phyloP scores from a whole-genome alignment of 2,113 vertebrate species.

The Quiscalus mexicanus region DNA sequence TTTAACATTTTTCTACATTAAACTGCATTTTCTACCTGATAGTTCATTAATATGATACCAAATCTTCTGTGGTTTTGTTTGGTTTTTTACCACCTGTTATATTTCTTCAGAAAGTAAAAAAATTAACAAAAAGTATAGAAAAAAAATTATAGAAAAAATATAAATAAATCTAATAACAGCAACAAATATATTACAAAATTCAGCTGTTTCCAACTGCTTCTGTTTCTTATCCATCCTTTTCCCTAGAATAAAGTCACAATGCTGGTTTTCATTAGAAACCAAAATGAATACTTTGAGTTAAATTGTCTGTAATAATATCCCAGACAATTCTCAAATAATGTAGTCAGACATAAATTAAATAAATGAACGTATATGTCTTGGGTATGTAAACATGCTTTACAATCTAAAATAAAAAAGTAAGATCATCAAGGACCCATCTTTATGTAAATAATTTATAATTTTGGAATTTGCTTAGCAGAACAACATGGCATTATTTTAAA shows the following conservation, averaged over 20 bases:
- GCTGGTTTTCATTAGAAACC: conserved; percentile 9
- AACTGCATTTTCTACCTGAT: conserved; percentile 14
- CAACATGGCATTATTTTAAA: conserved; percentile 38
- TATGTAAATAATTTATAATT: conserved; percentile 46
- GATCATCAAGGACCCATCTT: conserved; percentile 35
- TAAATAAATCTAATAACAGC: not conserved
- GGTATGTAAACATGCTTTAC: conserved; percentile 47
- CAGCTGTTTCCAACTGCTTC: not conserved
- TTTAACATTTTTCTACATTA: conserved; percentile 59
- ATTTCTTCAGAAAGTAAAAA: not conserved
- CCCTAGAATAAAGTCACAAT: not conserved
- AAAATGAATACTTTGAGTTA: conserved; percentile 14
- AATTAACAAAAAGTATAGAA: not conserved
- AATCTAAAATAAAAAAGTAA: conserved; percentile 53
- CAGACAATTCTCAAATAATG: conserved; percentile 54
- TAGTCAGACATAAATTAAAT: conserved; percentile 52
- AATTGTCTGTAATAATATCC: conserved; percentile 21
- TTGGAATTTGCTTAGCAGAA: conserved; percentile 11
- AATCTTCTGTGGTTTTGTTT: not conserved
- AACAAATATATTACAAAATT: not conserved
- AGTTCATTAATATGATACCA: not conserved
- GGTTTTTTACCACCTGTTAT: not conserved
- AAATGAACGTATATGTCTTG: conserved; percentile 36
- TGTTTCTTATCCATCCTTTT: not conserved
- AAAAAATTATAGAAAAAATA: not conserved